Evolutionary conservation across 2,797 vertebrate genomes (phyloP).

Genomic region (Brachyrhaphis roseni): DNA sequence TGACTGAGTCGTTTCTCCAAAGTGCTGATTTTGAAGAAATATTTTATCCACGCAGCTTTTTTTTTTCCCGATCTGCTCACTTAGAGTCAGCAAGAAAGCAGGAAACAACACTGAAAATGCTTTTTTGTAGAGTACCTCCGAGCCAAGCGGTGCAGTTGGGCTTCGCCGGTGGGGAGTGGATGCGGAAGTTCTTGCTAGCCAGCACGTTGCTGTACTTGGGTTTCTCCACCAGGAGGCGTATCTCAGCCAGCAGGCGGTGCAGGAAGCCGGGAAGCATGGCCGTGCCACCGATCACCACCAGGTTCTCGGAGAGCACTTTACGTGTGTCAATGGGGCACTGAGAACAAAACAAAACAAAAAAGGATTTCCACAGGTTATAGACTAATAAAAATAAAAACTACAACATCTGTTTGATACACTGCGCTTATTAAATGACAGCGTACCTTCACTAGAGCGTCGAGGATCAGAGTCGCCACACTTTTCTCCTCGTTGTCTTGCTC

Average conservation of each 20-base stretch:
- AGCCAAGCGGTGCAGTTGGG: constrained; percentile 97
- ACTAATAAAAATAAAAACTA: neutral
- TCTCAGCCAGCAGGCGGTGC: constrained; percentile 93
- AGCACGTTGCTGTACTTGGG: constrained; percentile 90
- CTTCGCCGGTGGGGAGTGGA: constrained; percentile 94
- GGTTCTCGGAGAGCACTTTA: constrained; percentile 94
- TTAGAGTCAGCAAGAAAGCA: neutral
- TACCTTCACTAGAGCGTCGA: constrained; percentile 96
- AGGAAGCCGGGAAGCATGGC: constrained; percentile 96
- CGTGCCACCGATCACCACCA: constrained; percentile 94
- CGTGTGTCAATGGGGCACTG: constrained; percentile 97
- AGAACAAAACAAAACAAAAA: neutral
- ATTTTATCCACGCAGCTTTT: neutral
- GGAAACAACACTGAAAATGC: neutral
- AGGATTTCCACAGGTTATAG: neutral
- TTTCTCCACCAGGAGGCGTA: constrained; percentile 92
- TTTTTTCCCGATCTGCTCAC: neutral
- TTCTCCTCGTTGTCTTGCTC: constrained; percentile 99
- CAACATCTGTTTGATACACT: neutral
- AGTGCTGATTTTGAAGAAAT: neutral
- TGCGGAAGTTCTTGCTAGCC: constrained; percentile 90
- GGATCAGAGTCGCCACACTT: constrained; percentile 93
- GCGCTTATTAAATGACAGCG: neutral
- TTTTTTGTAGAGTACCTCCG: constrained; percentile 86
- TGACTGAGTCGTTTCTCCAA: neutral